Evolutionary conservation across 2,888 invertebrate species (phyloP).

Genomic region (Ypsolopha scabrella): DNA sequence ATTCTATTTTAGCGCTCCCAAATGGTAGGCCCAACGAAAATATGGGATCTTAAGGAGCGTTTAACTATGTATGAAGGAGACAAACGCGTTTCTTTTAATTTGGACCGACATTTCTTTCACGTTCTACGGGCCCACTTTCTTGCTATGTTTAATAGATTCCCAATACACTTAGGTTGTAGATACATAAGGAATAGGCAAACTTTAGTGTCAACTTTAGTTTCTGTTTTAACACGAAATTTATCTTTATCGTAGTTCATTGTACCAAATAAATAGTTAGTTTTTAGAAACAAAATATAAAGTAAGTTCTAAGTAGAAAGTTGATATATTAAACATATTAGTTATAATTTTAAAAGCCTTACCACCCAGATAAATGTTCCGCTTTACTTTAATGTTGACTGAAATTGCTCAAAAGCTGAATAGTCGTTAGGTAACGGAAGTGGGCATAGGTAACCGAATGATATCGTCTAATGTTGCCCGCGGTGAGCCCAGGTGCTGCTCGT

Average conservation of each 20-base stretch:
- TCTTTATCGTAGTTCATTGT: too few species aligned
- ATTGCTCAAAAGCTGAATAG: background rate
- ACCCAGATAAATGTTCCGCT: too few species aligned
- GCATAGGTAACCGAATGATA: conserved; percentile 20
- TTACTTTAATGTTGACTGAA: too few species aligned
- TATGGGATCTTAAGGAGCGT: conserved; percentile 56
- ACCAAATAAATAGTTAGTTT: too few species aligned
- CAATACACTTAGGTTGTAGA: background rate
- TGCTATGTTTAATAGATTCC: too few species aligned
- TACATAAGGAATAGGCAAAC: background rate
- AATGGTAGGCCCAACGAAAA: conserved; percentile 49
- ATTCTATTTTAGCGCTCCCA: conserved; percentile 52
- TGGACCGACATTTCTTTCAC: conserved; percentile 34
- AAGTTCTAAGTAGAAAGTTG: too few species aligned
- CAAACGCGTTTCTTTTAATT: conserved; percentile 61
- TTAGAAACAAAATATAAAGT: too few species aligned
- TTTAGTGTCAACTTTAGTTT: too few species aligned
- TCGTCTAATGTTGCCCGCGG: conserved; percentile 41
- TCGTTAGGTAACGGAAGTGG: conserved; percentile 14
- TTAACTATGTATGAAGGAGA: conserved; percentile 65
- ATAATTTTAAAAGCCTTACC: too few species aligned
- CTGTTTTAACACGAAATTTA: too few species aligned
- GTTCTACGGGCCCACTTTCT: background rate
- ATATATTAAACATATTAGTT: too few species aligned
- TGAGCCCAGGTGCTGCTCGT: conserved; percentile 44